Evolutionary conservation across 2,888 invertebrate genomes (phyloP).

Genomic region (Parapristionchus giblindavisi): DNA sequence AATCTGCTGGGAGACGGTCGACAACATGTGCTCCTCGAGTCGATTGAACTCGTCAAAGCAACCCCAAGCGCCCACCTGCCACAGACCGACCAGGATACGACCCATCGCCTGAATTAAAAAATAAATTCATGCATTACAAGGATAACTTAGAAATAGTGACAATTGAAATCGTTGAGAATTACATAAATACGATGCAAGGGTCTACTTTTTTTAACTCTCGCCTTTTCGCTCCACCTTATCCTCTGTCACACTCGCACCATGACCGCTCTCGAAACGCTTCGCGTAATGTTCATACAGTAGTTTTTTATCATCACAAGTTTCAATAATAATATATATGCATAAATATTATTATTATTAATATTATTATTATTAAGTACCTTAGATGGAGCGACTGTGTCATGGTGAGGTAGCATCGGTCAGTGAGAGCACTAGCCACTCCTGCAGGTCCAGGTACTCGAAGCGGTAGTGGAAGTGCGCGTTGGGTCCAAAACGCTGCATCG

Average conservation of each 20-base stretch:
- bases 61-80: slow-evolving; percentile 97
- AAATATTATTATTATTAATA: neutral
- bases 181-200: slow-evolving; percentile 96
- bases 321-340: neutral
- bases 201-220: neutral
- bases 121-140: slow-evolving; percentile 74
- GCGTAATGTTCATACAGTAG: too few species aligned
- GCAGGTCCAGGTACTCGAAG: slow-evolving; percentile 98
- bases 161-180: slow-evolving; percentile 98
- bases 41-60: slow-evolving; percentile 99
- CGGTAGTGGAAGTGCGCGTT: slow-evolving; percentile 92
- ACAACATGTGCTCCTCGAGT: slow-evolving; percentile 98
- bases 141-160: slow-evolving; percentile 99
- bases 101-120: slow-evolving; percentile 84
- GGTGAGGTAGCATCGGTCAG: slow-evolving; percentile 97
- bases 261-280: too few species aligned
- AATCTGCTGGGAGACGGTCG: slow-evolving; percentile 98
- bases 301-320: neutral
- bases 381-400: slow-evolving; percentile 84
- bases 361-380: slow-evolving; percentile 37
- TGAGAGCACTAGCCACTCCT: slow-evolving; percentile 77
- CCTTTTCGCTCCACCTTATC: neutral
- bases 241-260: too few species aligned
- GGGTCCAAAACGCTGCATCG: too few species aligned
- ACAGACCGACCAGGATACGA: slow-evolving; percentile 96